Base-by-base conservation (phyloP, 2,113 vertebrate species). In the Oryzias celebensis region DNA sequence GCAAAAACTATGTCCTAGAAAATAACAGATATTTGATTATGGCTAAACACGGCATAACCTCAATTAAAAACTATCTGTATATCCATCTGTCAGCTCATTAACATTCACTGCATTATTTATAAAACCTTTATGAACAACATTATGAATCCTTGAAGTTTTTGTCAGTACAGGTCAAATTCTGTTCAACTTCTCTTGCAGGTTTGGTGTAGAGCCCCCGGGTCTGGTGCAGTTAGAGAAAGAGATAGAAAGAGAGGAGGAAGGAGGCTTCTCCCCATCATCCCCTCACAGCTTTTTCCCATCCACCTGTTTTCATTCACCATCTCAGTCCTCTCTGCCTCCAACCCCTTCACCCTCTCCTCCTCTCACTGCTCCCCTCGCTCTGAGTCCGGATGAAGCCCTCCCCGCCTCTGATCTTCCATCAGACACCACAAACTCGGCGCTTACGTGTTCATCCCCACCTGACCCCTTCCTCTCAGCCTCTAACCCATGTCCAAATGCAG, bases 161-260 rank as follows among this genome's bases (percentile, higher is more conserved):
- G 4, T 55, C 42, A 1, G 5, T 7, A 4, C 22, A 2, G 57
- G 0, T 42, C 0, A 31, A 1, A 64, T 50, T 65, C 22, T 58
- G 8, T 58, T 15, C 12, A 65, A 59, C n/a, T 5, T 68, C 48
- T 68, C 55, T 67, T 28, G 88, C 76, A 99, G 96, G 88, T 96
- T 94, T 67, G 95, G 95, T 4, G 91, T 99, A 51, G 96, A 99
- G 62, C 96, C 97, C 68, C 96, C 96, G 20, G 94, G 93, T 41
- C 87, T 99, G 81, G 96, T 99, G 85, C 97, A 97, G 84, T 20
- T 99, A 87, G 97, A 98, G 88, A 95, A 94, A 78, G 96, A 98
- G 82, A 94, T 96, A 74, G 96, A 97, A 81, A 95, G 94, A 85
- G 94, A 98, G 77, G 95, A 97, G 90, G 92, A 87, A 0, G 91